A percentile compares a stretch with the other conserved stretches of the same genome.
phyloP scores from a whole-genome alignment of 2,797 vertebrate genomes.

The Sebastolobus altivelis region DNA sequence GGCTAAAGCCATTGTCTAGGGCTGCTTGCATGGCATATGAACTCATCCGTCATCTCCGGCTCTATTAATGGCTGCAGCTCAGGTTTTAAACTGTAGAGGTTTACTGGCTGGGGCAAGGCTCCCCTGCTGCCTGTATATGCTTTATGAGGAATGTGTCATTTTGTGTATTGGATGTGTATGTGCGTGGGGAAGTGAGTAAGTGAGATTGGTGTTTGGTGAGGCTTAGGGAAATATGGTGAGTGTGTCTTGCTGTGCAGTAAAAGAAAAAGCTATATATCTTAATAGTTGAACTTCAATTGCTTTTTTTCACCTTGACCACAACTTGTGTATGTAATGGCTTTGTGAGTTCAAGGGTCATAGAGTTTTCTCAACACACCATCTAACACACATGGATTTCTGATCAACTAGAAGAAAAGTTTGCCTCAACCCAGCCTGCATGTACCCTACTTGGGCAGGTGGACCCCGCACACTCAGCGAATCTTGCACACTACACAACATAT shows the following conservation, averaged over 20 bases:
- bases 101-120: conserved; percentile 61
- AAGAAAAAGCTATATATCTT: neutral
- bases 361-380: neutral
- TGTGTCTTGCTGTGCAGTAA: neutral
- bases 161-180: conserved; percentile 49
- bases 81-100: conserved; percentile 88
- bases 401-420: neutral
- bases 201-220: conserved; percentile 36
- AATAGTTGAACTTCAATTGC: neutral
- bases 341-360: neutral
- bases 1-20: conserved; percentile 96
- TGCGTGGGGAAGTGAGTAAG: conserved; percentile 18
- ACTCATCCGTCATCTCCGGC: conserved; percentile 98
- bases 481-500: conserved; percentile 9
- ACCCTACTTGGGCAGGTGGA: conserved; percentile 10
- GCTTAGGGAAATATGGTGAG: conserved; percentile 5
- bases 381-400: neutral
- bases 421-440: neutral
- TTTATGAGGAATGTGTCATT: conserved; percentile 71
- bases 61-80: conserved; percentile 92
- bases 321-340: neutral
- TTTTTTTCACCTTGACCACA: neutral
- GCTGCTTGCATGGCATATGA: conserved; percentile 98
- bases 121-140: conserved; percentile 57
- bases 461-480: neutral